Evolutionary conservation across 2,113 vertebrate species (phyloP), one percentile per base, ranked within the genome.

Genomic region (Carettochelys insculpta): DNA sequence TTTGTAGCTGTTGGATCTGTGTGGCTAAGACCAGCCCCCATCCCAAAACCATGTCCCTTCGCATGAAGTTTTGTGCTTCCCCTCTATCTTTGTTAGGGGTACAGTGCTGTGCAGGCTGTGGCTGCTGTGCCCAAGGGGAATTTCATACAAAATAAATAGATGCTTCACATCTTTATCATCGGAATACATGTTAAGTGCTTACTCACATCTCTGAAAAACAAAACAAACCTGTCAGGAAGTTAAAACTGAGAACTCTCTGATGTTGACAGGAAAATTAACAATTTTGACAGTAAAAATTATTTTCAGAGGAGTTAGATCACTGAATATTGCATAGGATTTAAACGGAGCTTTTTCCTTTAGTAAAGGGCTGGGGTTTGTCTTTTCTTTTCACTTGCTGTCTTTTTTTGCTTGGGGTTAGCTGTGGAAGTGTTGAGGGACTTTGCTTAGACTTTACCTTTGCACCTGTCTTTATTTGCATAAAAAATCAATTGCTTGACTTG

Each of bases 391-490:
- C 43, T 86, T 85, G 29, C 52, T 58, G 34, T 85, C 68, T 79
- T 25, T 79, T 25, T 83, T 82, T 50, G 4, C 34, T 53, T 89
- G 92, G 53, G 73, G 92, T 82, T 56, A 11, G 56, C 47, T 56
- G 61, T 85, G 92, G 88, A 84, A 91, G 34, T 45, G n/a, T 14
- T 27, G 52, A 86, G 65, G 83, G 90, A 95, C 85, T 96, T 95
- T 95, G 80, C 91, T 92, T 90, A 68, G 91, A 94, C 85, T 95
- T 96, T 94, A 97, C 95, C 96, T 98, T 96, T 97, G 85, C 95
- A 96, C 96, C 97, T 98, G 97, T 96, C 97, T 97, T 95, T 96
- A 97, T 97, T 97, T 98, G 95, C 97, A 97, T 98, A 97, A 97
- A 97, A 97, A 94, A 56, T 94, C 95, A 94, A 71, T 97, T 98